Evolutionary conservation across 2,888 invertebrate genomes (phyloP), one percentile per base, ranked within the genome.

Genomic region (Elegia similella): DNA sequence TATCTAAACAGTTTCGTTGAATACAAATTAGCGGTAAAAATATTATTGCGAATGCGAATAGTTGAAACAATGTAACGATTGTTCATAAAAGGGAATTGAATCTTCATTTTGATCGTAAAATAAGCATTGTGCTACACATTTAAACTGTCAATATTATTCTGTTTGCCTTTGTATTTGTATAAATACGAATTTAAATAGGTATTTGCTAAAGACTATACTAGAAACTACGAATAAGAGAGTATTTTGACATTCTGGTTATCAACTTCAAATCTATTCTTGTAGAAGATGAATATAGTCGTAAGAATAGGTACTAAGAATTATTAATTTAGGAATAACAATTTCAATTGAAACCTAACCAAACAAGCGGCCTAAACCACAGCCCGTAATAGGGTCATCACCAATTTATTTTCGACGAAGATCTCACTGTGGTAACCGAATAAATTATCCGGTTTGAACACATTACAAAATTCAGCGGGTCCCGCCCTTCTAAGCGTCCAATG

Each of bases 11-110:
- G 12, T 38, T n/a, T 38, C 3, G n/a, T 38, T 1, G 3, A 38
- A 38, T 12, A 38, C 56, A 50, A 56, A 57, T 57, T 54, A 44
- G 13, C 2, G 10, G 38, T 38, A 38, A 38, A 38, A 38, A 38
- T 38, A 38, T 38, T 38, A 38, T 38, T 38, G 38, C 38, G 38
- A 38, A 3, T 38, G 38, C 38, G 38, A 38, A 3, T 38, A 38
- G 38, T 38, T 38, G 2, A 34, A 38, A 38, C 38, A 38, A 38
- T 38, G 38, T 38, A 38, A 38, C 38, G 38, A 38, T 12, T 38
- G 38, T 38, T 38, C 38, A 38, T 38, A 38, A 38, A 38, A n/a
- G 38, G 10, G 8, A 12, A n/a, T n/a, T n/a, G n/a, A n/a, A n/a
- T n/a, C n/a, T 38, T 38, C 12, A 12, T 38, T 38, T 10, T 38